A percentile compares a stretch with the other conserved stretches of the same genome.
Evolutionary conservation across 1,140 invertebrate genomes (phyloP).

Genomic region (Aleiodes sp.): DNA sequence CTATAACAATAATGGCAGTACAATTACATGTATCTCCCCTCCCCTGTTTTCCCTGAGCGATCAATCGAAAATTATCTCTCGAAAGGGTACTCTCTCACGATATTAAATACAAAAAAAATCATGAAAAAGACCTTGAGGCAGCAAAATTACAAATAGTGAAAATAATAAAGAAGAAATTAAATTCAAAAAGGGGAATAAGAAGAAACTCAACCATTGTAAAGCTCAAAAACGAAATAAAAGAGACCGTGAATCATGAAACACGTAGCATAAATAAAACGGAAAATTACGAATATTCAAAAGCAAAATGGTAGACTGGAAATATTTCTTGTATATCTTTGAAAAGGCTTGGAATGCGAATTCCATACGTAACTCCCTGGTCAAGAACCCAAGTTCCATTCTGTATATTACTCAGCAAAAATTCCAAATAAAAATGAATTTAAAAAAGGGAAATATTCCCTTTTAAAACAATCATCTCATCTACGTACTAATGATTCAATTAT

Average conservation of each 20-base stretch:
- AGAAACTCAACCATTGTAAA: no score
- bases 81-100: neutral
- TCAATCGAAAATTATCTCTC: slow-evolving; percentile 12
- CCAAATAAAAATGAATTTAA: neutral
- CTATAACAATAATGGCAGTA: slow-evolving; percentile 14
- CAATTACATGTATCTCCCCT: slow-evolving; percentile 1
- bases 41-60: neutral
- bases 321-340: neutral
- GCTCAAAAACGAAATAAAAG: no score
- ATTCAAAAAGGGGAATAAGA: neutral
- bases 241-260: neutral
- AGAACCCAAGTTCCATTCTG: slow-evolving; percentile 46
- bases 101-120: neutral
- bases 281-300: slow-evolving; percentile 24
- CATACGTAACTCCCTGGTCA: slow-evolving; percentile 53
- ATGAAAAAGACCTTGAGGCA: neutral
- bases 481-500: slow-evolving; percentile 1
- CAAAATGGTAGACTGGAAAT: slow-evolving; percentile 27
- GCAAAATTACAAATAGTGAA: neutral
- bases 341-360: slow-evolving; percentile 44
- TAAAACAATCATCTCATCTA: slow-evolving; percentile 9
- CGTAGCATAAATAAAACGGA: slow-evolving; percentile 10
- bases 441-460: no score
- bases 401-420: slow-evolving; percentile 21
- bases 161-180: neutral